These are phyloP conservation scores for Lydus trimaculatus DNA, from an alignment of 2,888 invertebrate genomes.

Conservation along the genomic window DNA sequence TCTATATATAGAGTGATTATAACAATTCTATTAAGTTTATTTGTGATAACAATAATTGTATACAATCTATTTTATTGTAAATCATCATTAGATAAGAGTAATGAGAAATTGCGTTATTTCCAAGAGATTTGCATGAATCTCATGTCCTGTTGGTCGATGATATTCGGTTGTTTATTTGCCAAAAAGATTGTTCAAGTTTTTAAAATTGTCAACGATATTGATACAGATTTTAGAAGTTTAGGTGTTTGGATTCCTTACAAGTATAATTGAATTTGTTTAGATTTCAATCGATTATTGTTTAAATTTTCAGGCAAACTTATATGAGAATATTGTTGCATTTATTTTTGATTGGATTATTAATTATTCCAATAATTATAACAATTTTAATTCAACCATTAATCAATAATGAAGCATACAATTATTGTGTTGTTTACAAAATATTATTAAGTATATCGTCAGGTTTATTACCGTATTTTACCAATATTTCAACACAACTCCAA, in stretches of 20 bases:
- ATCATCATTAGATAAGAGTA: slow-evolving; percentile 11
- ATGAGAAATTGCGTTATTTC: slow-evolving; percentile 32
- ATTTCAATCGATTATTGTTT: neutral
- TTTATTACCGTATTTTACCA: slow-evolving; percentile 33
- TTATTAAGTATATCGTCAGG: slow-evolving; percentile 16
- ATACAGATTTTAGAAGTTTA: slow-evolving; percentile 37
- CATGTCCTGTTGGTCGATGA: slow-evolving; percentile 33
- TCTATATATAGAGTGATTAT: slow-evolving; percentile 14
- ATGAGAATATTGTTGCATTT: slow-evolving; percentile 13
- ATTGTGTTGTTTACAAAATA: slow-evolving; percentile 5
- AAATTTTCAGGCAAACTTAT: neutral
- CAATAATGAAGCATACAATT: slow-evolving; percentile 1
- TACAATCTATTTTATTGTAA: slow-evolving; percentile 15
- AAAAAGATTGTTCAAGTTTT: slow-evolving; percentile 39
- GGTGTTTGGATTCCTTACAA: slow-evolving; percentile 42
- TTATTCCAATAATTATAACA: neutral
- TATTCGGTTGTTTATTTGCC: slow-evolving; percentile 37
- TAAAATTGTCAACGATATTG: slow-evolving; percentile 40
- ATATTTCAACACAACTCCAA: slow-evolving; percentile 43
- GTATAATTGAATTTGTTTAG: slow-evolving; percentile 31
- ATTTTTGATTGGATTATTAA: neutral
- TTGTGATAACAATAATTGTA: slow-evolving; percentile 29
- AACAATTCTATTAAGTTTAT: slow-evolving; percentile 17
- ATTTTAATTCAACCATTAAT: neutral
- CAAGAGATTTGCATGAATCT: slow-evolving; percentile 35